phyloP scores from a whole-genome alignment of 2,888 invertebrate species.

The Drosophila siamana region DNA sequence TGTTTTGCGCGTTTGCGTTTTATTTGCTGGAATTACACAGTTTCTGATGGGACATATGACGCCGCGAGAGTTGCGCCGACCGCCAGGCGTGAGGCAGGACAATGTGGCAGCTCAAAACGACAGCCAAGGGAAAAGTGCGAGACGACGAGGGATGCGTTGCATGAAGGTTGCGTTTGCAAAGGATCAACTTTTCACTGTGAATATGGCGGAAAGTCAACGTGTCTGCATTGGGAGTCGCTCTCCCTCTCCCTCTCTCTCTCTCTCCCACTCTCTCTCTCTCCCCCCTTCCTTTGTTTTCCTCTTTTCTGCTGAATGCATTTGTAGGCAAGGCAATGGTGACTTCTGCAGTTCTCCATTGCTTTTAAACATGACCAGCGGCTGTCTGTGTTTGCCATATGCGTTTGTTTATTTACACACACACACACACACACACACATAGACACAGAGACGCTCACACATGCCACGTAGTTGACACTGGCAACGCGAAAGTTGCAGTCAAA shows the following conservation, averaged over 20 bases:
- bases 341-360: conserved; percentile 37
- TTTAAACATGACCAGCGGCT: conserved; percentile 52
- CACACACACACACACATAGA: conserved; percentile 3
- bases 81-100: neutral
- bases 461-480: conserved; percentile 38
- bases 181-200: conserved; percentile 74
- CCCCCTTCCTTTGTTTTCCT: neutral
- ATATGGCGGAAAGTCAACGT: conserved; percentile 73
- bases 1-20: conserved; percentile 28
- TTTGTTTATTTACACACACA: conserved; percentile 53
- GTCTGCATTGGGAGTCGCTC: neutral
- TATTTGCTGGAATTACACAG: conserved; percentile 51
- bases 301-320: neutral
- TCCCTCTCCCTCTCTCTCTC: neutral
- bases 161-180: conserved; percentile 39
- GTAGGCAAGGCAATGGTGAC: conserved; percentile 18
- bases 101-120: neutral
- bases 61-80: conserved; percentile 10
- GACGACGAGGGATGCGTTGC: conserved; percentile 9
- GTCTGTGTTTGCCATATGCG: conserved; percentile 37
- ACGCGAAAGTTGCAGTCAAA: conserved; percentile 59
- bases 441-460: conserved; percentile 9
- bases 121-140: neutral
- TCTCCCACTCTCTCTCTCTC: too few relatives aligned
- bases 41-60: conserved; percentile 50